Percentiles rank a stretch among this genome's conserved stretches.
phyloP scores from a whole-genome alignment of 1,140 invertebrate genomes.

The Drosophila insularis region DNA sequence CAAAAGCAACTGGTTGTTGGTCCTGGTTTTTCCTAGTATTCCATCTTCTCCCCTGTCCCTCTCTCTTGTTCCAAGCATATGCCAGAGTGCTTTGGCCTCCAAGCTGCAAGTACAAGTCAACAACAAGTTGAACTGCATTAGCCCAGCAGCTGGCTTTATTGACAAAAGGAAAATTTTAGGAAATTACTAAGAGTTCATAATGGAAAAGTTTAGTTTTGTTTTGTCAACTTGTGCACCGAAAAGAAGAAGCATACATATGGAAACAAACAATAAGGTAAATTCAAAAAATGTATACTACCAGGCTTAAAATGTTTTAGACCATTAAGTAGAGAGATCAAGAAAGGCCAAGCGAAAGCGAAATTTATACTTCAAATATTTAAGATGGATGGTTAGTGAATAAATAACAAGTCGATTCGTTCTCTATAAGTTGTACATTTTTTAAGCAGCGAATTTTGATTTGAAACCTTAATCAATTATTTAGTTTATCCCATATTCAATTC shows the following conservation, averaged over 20 bases:
- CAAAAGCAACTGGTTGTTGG: conserved; percentile 68
- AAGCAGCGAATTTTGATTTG: too few relatives aligned
- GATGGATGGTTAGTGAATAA: too few relatives aligned
- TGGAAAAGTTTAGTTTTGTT: not conserved
- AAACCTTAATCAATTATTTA: too few relatives aligned
- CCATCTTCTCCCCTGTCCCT: not conserved
- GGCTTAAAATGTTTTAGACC: not conserved
- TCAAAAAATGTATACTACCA: not conserved
- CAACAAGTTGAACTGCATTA: conserved; percentile 10
- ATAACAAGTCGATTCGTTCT: too few relatives aligned
- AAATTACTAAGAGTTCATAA: conserved; percentile 10
- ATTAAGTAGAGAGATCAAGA: too few relatives aligned
- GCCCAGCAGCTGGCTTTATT: not conserved
- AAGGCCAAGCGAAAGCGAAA: too few relatives aligned
- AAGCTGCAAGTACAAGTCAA: conserved; percentile 25
- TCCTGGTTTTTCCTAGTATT: not conserved
- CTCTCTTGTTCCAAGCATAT: too few relatives aligned
- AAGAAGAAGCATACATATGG: not conserved
- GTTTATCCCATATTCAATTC: too few relatives aligned
- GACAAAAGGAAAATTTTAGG: conserved; percentile 8
- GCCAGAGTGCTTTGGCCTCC: not conserved
- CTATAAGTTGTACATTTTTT: too few relatives aligned
- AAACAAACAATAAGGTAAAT: not conserved
- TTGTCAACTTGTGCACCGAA: not conserved
- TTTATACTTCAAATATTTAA: too few relatives aligned